phyloP scores from a whole-genome alignment of 2,888 invertebrate species.

The Hofmannophila pseudospretella region DNA sequence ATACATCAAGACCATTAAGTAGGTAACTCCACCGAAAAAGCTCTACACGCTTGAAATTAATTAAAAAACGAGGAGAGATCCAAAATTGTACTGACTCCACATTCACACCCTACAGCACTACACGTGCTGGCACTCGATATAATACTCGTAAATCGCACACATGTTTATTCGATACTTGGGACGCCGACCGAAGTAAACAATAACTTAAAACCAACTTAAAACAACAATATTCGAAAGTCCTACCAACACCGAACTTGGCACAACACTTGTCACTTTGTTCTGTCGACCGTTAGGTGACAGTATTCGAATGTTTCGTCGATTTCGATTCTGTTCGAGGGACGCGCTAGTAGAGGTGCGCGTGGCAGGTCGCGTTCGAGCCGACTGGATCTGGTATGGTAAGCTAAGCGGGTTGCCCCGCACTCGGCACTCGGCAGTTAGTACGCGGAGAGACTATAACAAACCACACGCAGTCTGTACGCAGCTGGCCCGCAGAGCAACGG shows the following conservation, averaged over 20 bases:
- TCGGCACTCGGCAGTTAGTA: constrained; percentile 15
- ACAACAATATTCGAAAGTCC: constrained; percentile 12
- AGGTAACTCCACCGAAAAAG: too few species aligned
- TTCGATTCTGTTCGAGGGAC: constrained; percentile 42
- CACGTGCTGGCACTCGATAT: constrained; percentile 28
- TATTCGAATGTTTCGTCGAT: constrained; percentile 41
- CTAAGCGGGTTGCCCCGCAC: constrained; percentile 17
- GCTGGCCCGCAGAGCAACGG: constrained; percentile 34
- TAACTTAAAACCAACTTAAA: constrained; percentile 10
- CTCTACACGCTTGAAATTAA: too few species aligned
- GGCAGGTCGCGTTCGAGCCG: constrained; percentile 55
- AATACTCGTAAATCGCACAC: constrained; percentile 26
- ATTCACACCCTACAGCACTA: constrained; percentile 11
- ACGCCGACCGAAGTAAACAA: constrained; percentile 45
- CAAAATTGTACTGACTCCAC: constrained; percentile 1
- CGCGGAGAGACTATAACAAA: constrained; percentile 34
- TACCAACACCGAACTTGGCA: constrained; percentile 49
- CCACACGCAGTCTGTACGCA: constrained; percentile 46
- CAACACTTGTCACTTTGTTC: constrained; percentile 40
- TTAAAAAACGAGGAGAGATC: too few species aligned
- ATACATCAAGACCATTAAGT: too few species aligned
- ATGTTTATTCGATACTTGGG: constrained; percentile 27
- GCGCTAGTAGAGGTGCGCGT: constrained; percentile 58
- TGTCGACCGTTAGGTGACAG: constrained; percentile 38
- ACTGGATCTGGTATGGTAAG: constrained; percentile 37